phyloP scores from a whole-genome alignment of 30 jellyfish, hydroid and myxozoan genomes.

The Phacellophora camtschatica region DNA sequence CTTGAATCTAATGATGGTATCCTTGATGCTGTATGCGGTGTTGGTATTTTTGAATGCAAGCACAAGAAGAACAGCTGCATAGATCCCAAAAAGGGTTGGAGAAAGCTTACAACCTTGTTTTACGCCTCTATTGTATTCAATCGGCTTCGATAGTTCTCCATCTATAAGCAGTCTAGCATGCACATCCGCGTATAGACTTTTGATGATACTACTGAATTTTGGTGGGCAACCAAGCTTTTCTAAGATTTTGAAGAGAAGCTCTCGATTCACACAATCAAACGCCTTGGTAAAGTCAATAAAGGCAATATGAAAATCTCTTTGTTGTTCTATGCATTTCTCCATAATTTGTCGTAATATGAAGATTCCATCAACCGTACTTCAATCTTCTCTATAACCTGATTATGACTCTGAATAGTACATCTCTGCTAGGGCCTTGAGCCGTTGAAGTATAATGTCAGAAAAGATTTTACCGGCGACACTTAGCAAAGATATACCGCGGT shows the following conservation, averaged over 20 bases:
- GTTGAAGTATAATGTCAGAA: neutral
- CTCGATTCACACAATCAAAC: too few species aligned
- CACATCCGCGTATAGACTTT: neutral
- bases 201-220: neutral
- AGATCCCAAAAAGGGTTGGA: constrained; percentile 46
- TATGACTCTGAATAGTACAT: constrained; percentile 35
- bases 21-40: too few species aligned
- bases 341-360: constrained; percentile 47
- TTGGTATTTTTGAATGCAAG: constrained; percentile 16
- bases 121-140: neutral
- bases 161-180: neutral
- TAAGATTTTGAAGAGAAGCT: constrained; percentile 7
- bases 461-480: constrained; percentile 13
- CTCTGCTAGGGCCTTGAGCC: constrained; percentile 41
- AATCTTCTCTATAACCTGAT: constrained; percentile 47
- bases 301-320: constrained; percentile 18
- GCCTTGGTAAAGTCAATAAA: constrained; percentile 53
- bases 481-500: constrained; percentile 36
- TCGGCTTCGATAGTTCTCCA: neutral
- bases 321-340: constrained; percentile 54
- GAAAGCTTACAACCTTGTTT: constrained; percentile 50
- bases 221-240: constrained; percentile 35
- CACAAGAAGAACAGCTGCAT: neutral
- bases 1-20: neutral
- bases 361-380: constrained; percentile 57